phyloP scores from a whole-genome alignment of 1,140 invertebrate genomes.

The Cyrtorhinus lividipennis region DNA sequence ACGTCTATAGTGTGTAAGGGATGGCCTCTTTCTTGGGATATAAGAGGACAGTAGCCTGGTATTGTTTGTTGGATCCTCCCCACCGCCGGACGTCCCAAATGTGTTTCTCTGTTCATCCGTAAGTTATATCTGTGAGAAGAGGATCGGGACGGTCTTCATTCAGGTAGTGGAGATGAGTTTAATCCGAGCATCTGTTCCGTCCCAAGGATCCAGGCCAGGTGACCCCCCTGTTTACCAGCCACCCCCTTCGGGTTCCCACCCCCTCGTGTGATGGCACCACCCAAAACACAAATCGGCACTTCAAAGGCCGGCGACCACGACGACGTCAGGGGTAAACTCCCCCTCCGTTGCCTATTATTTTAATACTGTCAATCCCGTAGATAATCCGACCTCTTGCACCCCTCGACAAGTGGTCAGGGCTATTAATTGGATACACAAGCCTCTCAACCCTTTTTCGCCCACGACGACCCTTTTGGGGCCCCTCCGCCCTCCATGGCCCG shows the following conservation, averaged over 20 bases:
- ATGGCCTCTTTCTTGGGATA: not conserved
- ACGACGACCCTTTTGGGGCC: not conserved
- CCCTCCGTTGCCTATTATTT: not conserved
- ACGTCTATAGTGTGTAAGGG: not conserved
- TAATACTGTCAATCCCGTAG: not conserved
- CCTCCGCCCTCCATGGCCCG: too few species aligned
- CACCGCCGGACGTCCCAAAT: not conserved
- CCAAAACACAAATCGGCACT: constrained; percentile 3
- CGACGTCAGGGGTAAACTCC: not conserved
- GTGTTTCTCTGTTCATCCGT: constrained; percentile 6
- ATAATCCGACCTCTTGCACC: not conserved
- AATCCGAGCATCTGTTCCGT: constrained; percentile 9
- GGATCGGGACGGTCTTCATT: not conserved
- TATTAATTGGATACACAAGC: constrained; percentile 4
- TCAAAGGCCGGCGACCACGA: not conserved
- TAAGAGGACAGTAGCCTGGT: not conserved
- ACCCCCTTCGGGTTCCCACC: not conserved
- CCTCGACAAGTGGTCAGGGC: not conserved
- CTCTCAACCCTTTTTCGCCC: not conserved
- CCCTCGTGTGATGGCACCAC: too few species aligned
- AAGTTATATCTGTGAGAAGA: constrained; percentile 10
- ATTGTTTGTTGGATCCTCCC: not conserved
- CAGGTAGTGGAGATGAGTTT: constrained; percentile 7
- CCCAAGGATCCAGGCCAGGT: not conserved
- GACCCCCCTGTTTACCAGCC: constrained; percentile 5